Conservation (phyloP, 1,140 invertebrate species). For the Drosophila arawakana region DNA sequence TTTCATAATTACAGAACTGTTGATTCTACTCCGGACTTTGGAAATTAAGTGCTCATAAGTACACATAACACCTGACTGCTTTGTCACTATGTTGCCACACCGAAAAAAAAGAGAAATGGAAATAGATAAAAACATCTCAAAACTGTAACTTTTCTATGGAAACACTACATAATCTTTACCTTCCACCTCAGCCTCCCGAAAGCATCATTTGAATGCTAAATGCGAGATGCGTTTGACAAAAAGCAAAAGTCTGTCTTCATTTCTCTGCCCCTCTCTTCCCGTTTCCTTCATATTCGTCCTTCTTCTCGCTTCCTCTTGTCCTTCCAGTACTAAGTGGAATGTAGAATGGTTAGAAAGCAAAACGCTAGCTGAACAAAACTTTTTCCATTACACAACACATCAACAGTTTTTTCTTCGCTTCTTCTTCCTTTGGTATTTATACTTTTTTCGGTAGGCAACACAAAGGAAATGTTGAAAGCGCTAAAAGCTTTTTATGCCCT, state of each 20-base stretch:
- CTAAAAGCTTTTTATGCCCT: conserved; percentile 79
- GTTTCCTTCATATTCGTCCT: background rate
- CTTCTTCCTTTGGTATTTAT: conserved; percentile 45
- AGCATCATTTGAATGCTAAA: conserved; percentile 44
- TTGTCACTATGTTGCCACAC: conserved; percentile 20
- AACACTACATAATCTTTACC: background rate
- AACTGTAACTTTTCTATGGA: conserved; percentile 33
- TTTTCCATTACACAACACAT: conserved; percentile 81
- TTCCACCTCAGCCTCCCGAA: background rate
- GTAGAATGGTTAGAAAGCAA: conserved; percentile 77
- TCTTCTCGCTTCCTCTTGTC: background rate
- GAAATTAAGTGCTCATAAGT: conserved; percentile 44
- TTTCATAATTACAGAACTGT: conserved; percentile 48
- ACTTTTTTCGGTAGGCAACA: conserved; percentile 66
- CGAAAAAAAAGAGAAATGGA: background rate
- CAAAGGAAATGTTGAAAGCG: conserved; percentile 77
- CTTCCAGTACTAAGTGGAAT: conserved; percentile 69
- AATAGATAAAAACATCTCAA: conserved; percentile 17
- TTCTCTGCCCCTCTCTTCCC: conserved; percentile 1
- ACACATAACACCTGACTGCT: conserved; percentile 43
- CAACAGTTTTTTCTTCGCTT: conserved; percentile 72
- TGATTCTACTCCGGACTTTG: conserved; percentile 33
- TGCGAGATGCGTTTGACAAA: conserved; percentile 48
- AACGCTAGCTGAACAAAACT: conserved; percentile 78
- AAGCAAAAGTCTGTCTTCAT: conserved; percentile 57